phyloP scores from a whole-genome alignment of 2,888 invertebrate species.

The Clitarchus hookeri region DNA sequence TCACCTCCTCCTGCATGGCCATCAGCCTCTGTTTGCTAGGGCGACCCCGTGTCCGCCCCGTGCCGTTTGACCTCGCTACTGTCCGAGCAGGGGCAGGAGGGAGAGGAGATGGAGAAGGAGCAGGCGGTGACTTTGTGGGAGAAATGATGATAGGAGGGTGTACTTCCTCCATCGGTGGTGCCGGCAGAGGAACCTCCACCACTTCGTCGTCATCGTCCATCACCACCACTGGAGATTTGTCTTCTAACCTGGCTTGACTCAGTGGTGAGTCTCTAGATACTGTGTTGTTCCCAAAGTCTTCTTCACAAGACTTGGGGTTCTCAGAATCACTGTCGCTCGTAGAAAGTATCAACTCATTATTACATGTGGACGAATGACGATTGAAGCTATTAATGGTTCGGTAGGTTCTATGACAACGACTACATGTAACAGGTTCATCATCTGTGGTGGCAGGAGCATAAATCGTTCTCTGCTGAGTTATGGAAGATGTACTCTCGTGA shows the following conservation, averaged over 20 bases:
- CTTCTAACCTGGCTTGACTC: background rate
- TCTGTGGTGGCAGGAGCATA: slow-evolving; percentile 52
- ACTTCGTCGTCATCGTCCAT: background rate
- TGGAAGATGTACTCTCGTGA: slow-evolving; percentile 49
- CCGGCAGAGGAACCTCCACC: background rate
- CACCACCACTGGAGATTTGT: background rate
- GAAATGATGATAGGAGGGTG: too few species aligned
- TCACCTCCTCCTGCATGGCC: background rate
- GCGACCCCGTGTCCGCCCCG: slow-evolving; percentile 6
- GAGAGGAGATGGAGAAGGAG: background rate
- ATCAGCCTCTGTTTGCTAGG: background rate
- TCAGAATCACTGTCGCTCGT: slow-evolving; percentile 85
- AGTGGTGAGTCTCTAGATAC: background rate
- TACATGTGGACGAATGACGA: slow-evolving; percentile 73
- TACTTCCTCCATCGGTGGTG: background rate
- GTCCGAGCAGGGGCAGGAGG: background rate
- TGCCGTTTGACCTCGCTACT: slow-evolving; percentile 15
- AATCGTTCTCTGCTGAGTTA: slow-evolving; percentile 56
- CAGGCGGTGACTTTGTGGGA: too few species aligned
- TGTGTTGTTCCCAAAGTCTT: slow-evolving; percentile 24
- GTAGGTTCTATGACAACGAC: slow-evolving; percentile 85
- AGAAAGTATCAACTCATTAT: slow-evolving; percentile 67
- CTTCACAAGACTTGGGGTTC: slow-evolving; percentile 47
- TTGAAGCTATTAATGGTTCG: slow-evolving; percentile 81
- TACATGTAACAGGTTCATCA: slow-evolving; percentile 82